Conservation (phyloP, 2,113 vertebrate genomes). For the Delphinapterus leucas region DNA sequence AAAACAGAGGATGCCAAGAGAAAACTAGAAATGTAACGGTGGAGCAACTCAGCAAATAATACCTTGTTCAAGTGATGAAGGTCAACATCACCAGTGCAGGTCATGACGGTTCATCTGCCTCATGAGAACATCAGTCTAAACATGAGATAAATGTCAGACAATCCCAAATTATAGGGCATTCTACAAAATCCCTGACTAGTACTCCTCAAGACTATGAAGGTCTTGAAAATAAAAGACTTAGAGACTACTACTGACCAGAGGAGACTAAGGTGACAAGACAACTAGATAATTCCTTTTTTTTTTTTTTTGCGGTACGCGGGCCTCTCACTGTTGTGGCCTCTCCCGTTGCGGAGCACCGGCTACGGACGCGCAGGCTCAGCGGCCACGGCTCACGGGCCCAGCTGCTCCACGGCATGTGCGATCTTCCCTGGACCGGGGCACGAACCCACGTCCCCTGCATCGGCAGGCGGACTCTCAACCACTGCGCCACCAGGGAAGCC, state of each 20-base stretch:
- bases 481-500: too few species aligned
- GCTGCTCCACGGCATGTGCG: too few species aligned
- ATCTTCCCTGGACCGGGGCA: too few species aligned
- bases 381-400: too few species aligned
- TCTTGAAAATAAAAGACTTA: not conserved
- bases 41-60: not conserved
- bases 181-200: not conserved
- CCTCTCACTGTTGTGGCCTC: too few species aligned
- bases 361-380: too few species aligned
- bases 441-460: too few species aligned
- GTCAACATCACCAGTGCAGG: not conserved
- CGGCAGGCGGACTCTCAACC: too few species aligned
- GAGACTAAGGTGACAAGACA: not conserved
- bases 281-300: not conserved
- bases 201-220: not conserved
- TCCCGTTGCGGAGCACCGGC: too few species aligned
- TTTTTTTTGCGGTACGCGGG: too few species aligned
- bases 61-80: not conserved
- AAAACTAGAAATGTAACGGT: not conserved
- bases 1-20: not conserved
- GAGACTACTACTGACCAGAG: not conserved
- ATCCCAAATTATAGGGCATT: not conserved
- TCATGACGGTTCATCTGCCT: not conserved
- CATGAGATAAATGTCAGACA: not conserved
- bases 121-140: not conserved